Base-by-base conservation (phyloP, 2,113 vertebrate genomes). In the Brachypodius melanocephalos region DNA sequence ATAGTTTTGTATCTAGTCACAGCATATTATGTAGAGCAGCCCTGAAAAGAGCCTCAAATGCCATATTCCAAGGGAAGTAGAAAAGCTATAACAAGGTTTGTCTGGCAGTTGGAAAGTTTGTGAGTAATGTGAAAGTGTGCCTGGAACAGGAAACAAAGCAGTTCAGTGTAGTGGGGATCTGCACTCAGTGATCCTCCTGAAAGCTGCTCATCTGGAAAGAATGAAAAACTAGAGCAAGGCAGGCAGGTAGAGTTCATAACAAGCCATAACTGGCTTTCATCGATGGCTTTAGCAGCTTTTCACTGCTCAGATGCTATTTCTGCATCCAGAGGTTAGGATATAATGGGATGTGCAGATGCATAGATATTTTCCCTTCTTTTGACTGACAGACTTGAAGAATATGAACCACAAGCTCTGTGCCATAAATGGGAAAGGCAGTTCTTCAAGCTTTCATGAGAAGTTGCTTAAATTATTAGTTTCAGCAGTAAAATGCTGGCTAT, bases 321-420 rank as follows among this genome's bases (percentile, higher is more conserved):
- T 95, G 87, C 80, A 78, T 94, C 85, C 90, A 74, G 86, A 91
- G 77, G 87, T 94, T 77, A 65, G 86, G 76, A 28, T 82, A 71
- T 93, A 95, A 97, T 93, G 83, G 87, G 73, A 93, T 96, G 73
- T 94, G 76, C 93, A 97, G 94, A 94, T 85, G 69, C 79, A 89
- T 0, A 79, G 93, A 87, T 69, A 94, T 96, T 94, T 94, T 62
- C 69, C 54, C 69, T 93, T 95, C 79, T 93, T 90, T 75, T 79
- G 38, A 85, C 65, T 68, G 77, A 78, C n/a, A 52, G 66, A 65
- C 65, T 85, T 89, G 61, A 91, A 79, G 72, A 93, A 76, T 51
- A 94, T 63, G 78, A 96, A 67, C 58, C 82, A 79, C n/a, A 34
- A 75, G 77, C 87, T 88, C 78, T 87, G 49, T 88, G 89, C 91